Evolutionary conservation across 92 coral and sea anemone species (phyloP).

Genomic region (Epizoanthus rinbou): DNA sequence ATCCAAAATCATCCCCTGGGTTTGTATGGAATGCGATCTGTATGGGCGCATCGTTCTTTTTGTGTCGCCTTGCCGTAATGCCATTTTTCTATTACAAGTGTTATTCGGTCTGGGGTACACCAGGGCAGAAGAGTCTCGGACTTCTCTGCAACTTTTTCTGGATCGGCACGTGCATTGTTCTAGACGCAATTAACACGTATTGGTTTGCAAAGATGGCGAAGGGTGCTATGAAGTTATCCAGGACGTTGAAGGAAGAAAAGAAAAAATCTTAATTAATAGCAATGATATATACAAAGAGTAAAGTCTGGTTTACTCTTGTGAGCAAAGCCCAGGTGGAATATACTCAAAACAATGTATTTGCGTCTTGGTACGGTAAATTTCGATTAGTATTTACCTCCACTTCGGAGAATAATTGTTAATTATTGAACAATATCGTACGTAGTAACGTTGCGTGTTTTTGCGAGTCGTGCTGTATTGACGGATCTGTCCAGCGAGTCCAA

Average conservation of each 20-base stretch:
- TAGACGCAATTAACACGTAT: constrained; percentile 80
- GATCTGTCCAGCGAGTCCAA: no score
- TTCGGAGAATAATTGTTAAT: no score
- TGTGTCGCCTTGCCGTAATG: constrained; percentile 79
- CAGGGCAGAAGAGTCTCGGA: constrained; percentile 68
- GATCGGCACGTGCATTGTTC: constrained; percentile 69
- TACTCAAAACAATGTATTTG: no score
- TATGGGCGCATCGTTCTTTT: constrained; percentile 81
- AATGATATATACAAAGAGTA: not conserved
- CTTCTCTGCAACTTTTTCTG: constrained; percentile 53
- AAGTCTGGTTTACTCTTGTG: no score
- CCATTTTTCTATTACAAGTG: constrained; percentile 88
- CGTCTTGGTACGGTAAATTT: no score
- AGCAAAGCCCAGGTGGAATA: no score
- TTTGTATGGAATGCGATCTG: constrained; percentile 78
- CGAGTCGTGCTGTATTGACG: no score
- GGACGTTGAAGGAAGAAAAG: constrained; percentile 33
- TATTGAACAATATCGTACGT: no score
- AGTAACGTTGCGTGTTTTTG: no score
- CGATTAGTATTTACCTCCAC: no score
- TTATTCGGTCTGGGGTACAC: constrained; percentile 67
- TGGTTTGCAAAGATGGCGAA: constrained; percentile 86
- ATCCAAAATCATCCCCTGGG: constrained; percentile 65
- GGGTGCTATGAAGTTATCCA: constrained; percentile 74
- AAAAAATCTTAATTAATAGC: constrained; percentile 21